Evolutionary conservation across 2,113 vertebrate species (phyloP).

Genomic region (Perca fluviatilis): DNA sequence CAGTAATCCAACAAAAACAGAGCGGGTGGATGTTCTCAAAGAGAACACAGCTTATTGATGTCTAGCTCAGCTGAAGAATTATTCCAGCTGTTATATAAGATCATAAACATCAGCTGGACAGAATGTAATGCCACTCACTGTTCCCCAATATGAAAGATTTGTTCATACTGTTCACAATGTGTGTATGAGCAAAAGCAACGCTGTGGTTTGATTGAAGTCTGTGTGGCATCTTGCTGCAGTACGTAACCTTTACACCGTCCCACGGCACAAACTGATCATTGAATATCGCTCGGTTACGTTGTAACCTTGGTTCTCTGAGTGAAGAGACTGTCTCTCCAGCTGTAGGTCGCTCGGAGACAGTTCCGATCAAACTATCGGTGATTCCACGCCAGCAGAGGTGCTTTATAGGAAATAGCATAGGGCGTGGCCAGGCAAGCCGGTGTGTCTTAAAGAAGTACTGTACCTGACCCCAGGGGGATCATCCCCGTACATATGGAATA

Average conservation of each 20-base stretch:
- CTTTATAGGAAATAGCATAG: too few species aligned
- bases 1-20: background rate
- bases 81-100: background rate
- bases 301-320: too few species aligned
- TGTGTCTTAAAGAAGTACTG: too few species aligned
- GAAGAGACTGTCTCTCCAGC: too few species aligned
- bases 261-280: background rate
- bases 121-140: background rate
- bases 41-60: background rate
- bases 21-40: background rate
- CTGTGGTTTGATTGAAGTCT: background rate
- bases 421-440: too few species aligned
- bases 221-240: background rate
- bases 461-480: too few species aligned
- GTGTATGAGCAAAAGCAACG: background rate
- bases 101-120: background rate
- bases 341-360: too few species aligned
- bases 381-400: too few species aligned
- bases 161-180: background rate
- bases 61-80: background rate
- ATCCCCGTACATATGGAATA: too few species aligned
- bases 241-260: background rate
- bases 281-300: background rate
- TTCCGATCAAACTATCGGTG: too few species aligned
- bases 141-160: background rate